Percentiles rank a stretch among this genome's conserved stretches.
Evolutionary conservation across 2,888 invertebrate species (phyloP).

Genomic region (Sthenelais limicola): DNA sequence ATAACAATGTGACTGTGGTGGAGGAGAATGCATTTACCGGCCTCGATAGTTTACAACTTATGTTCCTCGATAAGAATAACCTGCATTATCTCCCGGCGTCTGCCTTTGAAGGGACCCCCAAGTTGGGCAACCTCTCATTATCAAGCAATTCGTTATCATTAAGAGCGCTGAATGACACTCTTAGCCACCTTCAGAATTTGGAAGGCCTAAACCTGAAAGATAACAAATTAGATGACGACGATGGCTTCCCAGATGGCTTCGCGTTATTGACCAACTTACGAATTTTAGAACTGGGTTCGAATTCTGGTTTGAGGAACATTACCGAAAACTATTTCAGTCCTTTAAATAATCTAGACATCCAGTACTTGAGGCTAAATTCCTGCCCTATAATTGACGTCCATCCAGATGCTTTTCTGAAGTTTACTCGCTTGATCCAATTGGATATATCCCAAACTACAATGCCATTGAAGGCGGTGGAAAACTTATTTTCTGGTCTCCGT

Average conservation of each 20-base stretch:
- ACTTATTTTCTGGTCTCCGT: conserved; percentile 10
- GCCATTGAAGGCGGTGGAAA: conserved; percentile 1
- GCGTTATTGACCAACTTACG: conserved; percentile 22
- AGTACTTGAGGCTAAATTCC: conserved; percentile 15
- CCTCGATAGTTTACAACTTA: conserved; percentile 3
- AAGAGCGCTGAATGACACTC: conserved; percentile 21
- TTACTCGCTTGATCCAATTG: background rate
- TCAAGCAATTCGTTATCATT: conserved; percentile 4
- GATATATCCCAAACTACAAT: conserved; percentile 27
- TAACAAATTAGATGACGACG: conserved; percentile 11
- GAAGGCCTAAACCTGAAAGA: conserved; percentile 25
- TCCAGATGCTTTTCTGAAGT: conserved; percentile 15
- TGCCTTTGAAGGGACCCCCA: conserved; percentile 3
- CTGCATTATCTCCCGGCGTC: background rate
- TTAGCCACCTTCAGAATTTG: conserved; percentile 3
- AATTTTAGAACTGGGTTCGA: conserved; percentile 18
- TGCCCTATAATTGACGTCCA: conserved; percentile 24
- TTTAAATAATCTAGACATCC: conserved; percentile 3
- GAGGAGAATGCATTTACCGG: conserved; percentile 25
- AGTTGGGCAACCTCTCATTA: conserved; percentile 23
- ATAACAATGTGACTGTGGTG: conserved; percentile 28
- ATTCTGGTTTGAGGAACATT: conserved; percentile 14
- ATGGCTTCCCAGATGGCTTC: conserved; percentile 29
- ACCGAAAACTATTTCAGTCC: conserved; percentile 28
- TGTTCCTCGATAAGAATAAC: conserved; percentile 30